These are phyloP conservation scores for Callorhinus ursinus DNA, from an alignment of 2,113 vertebrate genomes.

Conservation along the genomic window DNA sequence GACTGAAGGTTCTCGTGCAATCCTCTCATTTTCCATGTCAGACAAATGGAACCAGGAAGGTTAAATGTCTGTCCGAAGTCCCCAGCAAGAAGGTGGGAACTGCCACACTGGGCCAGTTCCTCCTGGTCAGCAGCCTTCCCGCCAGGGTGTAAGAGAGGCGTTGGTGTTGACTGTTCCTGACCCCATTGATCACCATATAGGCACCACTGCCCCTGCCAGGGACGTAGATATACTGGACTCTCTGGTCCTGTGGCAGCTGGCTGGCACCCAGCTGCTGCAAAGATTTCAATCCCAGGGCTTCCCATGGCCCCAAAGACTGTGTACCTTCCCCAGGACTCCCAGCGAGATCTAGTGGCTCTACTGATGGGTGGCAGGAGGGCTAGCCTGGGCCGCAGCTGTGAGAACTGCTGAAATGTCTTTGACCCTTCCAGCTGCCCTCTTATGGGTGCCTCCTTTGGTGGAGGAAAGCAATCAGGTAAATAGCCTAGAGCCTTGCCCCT, in stretches of 20 bases:
- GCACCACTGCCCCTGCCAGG: not conserved
- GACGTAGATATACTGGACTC: not conserved
- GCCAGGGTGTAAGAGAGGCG: not conserved
- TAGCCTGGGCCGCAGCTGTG: not conserved
- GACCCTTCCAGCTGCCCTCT: not conserved
- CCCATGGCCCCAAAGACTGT: not conserved
- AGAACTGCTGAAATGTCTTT: not conserved
- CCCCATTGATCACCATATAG: not conserved
- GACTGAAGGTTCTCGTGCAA: not conserved
- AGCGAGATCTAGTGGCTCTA: not conserved
- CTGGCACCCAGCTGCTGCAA: not conserved
- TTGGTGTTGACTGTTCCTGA: not conserved
- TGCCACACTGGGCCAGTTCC: not conserved
- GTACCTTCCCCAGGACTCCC: not conserved
- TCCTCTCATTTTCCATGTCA: constrained; percentile 3
- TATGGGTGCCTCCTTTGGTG: not conserved
- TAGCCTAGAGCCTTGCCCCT: not conserved
- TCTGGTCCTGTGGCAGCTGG: not conserved
- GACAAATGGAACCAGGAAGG: not conserved
- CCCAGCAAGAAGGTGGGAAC: not conserved
- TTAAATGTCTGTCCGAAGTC: not conserved
- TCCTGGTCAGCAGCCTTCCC: not conserved
- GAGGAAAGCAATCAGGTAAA: not conserved
- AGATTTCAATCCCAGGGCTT: not conserved
- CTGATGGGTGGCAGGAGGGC: not conserved